Base-by-base conservation (phyloP, 1,140 invertebrate genomes). In the Hypsibius dujardini region DNA sequence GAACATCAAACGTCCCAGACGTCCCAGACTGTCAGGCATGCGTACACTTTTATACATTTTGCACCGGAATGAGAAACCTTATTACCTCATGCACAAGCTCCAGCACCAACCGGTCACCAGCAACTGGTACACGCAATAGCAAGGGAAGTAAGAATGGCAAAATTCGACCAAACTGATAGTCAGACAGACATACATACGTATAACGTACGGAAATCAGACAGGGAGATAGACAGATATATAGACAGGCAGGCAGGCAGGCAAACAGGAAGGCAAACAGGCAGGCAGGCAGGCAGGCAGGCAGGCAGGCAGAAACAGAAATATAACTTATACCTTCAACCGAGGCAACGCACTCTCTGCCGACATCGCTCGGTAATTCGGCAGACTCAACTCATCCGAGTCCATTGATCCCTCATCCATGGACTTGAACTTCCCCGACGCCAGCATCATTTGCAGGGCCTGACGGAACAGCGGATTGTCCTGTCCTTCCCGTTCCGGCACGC, bases 401-500 rank as follows among this genome's bases (percentile, higher is more conserved):
- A 7, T n/a, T 12, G 7, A 7, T n/a, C 62, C 42, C 12, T 12
- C 62, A 67, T 67, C 62, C 62, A 67, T 67, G 3, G 12, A 15
- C 42, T 42, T 12, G 45, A 12, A 67, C 62, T 67, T 67, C 42
- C 12, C 42, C 42, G 12, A 12, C 12, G 42, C 62, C 62, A 67
- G 45, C 42, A 15, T 67, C 62, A 15, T 15, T 42, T 67, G 12
- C 45, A 67, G 45, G 12, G 62, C 62, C 42, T 67, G 62, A 12
- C 45, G 12, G 62, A 67, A 67, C 62, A 67, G 12, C 7, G 12
- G 12, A 67, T 67, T 67, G 62, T 3, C 7, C 42, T 42, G 12
- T 12, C n/a, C n/a, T 42, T 67, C 62, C 42, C 62, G 62, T 67
- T 67, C 62, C 12, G 62, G 62, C 12, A 67, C 62, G 7, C 50